Evolutionary conservation across 2,888 invertebrate genomes (phyloP).

Genomic region (Ochropacha duplaris): DNA sequence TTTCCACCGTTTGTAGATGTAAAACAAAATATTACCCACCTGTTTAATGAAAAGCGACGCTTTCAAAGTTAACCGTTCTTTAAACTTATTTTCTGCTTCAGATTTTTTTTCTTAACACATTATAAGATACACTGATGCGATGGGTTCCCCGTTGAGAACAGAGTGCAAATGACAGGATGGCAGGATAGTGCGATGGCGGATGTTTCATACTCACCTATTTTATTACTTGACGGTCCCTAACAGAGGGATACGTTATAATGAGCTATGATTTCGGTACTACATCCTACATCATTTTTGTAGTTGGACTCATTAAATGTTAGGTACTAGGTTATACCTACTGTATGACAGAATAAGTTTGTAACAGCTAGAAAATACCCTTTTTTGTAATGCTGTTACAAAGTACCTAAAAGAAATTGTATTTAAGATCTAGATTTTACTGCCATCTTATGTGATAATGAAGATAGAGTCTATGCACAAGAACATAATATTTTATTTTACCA

Average conservation of each 20-base stretch:
- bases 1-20: too few species aligned
- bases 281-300: too few species aligned
- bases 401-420: too few species aligned
- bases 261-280: background rate
- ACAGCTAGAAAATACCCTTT: too few species aligned
- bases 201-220: constrained; percentile 1
- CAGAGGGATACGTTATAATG: background rate
- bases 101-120: background rate
- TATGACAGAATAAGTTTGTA: too few species aligned
- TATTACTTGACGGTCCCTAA: constrained; percentile 1
- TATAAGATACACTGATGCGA: background rate
- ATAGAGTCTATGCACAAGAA: too few species aligned
- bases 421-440: too few species aligned
- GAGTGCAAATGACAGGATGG: constrained; percentile 2
- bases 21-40: background rate
- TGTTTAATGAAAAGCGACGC: background rate
- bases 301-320: too few species aligned
- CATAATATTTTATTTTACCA: too few species aligned
- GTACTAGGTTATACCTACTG: too few species aligned
- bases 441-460: too few species aligned
- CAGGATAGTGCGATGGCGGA: background rate
- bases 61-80: background rate
- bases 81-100: background rate
- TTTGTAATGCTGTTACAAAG: too few species aligned
- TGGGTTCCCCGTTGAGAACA: background rate